These are phyloP conservation scores for Muntiacus muntjak DNA, from an alignment of 2,113 vertebrate genomes.

Conservation along the genomic window DNA sequence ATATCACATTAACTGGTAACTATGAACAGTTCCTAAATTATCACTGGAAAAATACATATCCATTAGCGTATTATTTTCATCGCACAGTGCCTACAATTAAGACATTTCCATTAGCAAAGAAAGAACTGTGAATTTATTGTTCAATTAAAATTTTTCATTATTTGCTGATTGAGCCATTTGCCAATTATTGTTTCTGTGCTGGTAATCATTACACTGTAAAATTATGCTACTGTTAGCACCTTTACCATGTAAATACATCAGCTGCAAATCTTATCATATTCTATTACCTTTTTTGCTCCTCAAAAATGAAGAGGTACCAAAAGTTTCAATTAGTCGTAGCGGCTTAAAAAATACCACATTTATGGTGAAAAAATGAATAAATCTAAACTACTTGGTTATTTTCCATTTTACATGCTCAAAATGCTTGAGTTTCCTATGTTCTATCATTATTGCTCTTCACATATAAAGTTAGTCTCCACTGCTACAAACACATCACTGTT, in stretches of 20 bases:
- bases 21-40: conserved; percentile 33
- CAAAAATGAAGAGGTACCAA: background rate
- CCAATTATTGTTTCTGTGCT: conserved; percentile 39
- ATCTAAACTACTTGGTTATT: background rate
- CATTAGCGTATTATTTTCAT: conserved; percentile 39
- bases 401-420: background rate
- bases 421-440: background rate
- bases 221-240: background rate
- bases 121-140: conserved; percentile 14
- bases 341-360: background rate
- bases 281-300: background rate
- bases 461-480: background rate
- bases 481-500: background rate
- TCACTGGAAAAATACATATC: background rate
- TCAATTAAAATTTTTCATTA: conserved; percentile 38
- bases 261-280: background rate
- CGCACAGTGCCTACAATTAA: conserved; percentile 27
- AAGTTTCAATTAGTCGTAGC: background rate
- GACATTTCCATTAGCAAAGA: conserved; percentile 24
- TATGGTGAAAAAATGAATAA: background rate
- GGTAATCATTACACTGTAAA: background rate
- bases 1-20: background rate
- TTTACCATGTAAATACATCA: conserved; percentile 24
- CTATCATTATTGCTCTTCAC: background rate
- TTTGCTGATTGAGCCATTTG: conserved; percentile 42